These are phyloP conservation scores for Temnothorax nylanderi DNA, from an alignment of 1,140 invertebrate species.

Conservation along the genomic window DNA sequence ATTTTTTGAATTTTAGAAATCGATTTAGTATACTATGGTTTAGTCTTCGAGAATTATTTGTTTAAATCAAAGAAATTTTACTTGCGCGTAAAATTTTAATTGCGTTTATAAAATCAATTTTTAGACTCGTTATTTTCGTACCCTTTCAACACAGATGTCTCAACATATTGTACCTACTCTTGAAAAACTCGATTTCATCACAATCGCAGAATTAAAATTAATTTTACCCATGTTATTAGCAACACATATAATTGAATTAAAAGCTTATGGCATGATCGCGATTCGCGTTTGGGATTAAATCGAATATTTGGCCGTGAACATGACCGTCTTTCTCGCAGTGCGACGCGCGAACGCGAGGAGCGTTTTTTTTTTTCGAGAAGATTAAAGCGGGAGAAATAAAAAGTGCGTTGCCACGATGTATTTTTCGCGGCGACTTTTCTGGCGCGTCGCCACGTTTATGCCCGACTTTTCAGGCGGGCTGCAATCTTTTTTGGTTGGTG, in stretches of 20 bases:
- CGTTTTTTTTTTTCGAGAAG: not conserved
- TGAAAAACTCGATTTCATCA: not conserved
- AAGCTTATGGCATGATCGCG: not conserved
- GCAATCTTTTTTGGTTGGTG: slow-evolving; percentile 20
- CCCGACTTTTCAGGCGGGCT: slow-evolving; percentile 17
- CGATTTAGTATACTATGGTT: not conserved
- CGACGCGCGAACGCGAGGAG: not conserved
- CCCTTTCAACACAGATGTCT: not conserved
- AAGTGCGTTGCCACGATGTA: slow-evolving; percentile 2
- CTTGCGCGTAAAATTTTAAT: not conserved
- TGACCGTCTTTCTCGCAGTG: slow-evolving; percentile 30
- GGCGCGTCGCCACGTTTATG: slow-evolving; percentile 62
- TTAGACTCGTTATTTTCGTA: not conserved
- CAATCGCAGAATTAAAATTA: not conserved
- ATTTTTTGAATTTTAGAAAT: not conserved
- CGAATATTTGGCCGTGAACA: slow-evolving; percentile 57
- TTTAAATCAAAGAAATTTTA: not conserved
- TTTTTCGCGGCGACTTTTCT: slow-evolving; percentile 45
- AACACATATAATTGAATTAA: not conserved
- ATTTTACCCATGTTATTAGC: not conserved
- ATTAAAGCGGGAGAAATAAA: slow-evolving; percentile 7
- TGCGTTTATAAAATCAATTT: not conserved
- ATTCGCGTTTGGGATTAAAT: not conserved
- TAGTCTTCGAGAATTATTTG: not conserved
- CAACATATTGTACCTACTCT: too few species aligned